Conservation (phyloP, 2,888 invertebrate species). For the Hirtodrosophila alboralis region DNA sequence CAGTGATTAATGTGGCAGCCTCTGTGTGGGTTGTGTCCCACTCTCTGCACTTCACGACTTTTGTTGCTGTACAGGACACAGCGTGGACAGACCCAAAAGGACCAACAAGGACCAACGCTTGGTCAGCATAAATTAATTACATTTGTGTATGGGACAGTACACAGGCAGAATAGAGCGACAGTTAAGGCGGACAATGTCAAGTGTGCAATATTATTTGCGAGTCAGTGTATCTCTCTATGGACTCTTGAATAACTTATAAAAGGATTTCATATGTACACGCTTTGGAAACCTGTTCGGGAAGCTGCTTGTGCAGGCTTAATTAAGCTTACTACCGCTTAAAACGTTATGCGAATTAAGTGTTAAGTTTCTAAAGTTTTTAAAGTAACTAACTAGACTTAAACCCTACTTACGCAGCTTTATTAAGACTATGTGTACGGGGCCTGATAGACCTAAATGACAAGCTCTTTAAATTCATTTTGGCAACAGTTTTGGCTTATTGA, state of each 20-base stretch:
- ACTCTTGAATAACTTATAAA: slow-evolving; percentile 10
- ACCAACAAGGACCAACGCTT: slow-evolving; percentile 31
- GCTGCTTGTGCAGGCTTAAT: no score
- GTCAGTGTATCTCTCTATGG: neutral
- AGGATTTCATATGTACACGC: neutral
- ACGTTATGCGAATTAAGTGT: no score
- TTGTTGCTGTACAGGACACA: neutral
- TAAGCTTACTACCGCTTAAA: neutral
- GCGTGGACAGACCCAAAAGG: no score
- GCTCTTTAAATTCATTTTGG: slow-evolving; percentile 3
- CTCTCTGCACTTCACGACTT: slow-evolving; percentile 12
- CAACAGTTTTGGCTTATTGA: slow-evolving; percentile 11
- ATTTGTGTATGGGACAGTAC: slow-evolving; percentile 39
- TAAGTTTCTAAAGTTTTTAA: no score
- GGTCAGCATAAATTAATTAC: slow-evolving; percentile 74
- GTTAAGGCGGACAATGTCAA: slow-evolving; percentile 25
- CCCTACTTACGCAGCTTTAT: no score
- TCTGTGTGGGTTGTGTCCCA: slow-evolving; percentile 1
- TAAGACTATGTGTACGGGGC: neutral
- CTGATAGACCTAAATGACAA: neutral
- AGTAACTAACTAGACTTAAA: no score
- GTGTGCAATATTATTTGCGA: slow-evolving; percentile 10
- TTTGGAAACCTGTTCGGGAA: no score
- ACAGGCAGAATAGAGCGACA: slow-evolving; percentile 7
- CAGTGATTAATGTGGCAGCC: slow-evolving; percentile 55